Percentiles rank a stretch among this genome's conserved stretches.
Conservation (phyloP, 2,113 vertebrate genomes). For the Malurus elegans region DNA sequence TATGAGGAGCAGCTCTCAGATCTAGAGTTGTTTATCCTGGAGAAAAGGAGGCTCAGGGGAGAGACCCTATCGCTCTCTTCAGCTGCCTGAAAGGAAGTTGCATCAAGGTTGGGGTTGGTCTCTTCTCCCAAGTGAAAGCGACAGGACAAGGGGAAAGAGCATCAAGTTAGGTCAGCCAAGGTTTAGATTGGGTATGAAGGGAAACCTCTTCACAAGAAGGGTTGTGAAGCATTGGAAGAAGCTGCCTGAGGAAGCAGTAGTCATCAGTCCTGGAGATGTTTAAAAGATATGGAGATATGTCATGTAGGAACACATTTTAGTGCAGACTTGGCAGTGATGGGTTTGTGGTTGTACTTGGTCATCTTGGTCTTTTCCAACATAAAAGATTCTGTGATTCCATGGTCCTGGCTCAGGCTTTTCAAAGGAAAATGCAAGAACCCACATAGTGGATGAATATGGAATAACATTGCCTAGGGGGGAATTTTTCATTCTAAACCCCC, state of each 20-base stretch:
- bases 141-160: background rate
- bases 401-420: background rate
- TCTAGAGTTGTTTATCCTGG: background rate
- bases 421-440: slow-evolving; percentile 58
- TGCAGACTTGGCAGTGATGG: background rate
- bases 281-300: background rate
- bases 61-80: background rate
- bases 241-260: background rate
- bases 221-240: background rate
- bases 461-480: background rate
- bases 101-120: background rate
- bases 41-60: rapidly evolving
- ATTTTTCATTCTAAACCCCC: background rate
- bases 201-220: background rate
- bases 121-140: background rate
- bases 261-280: background rate
- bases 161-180: background rate
- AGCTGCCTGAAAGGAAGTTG: background rate
- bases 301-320: rapidly evolving
- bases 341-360: background rate
- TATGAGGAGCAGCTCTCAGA: background rate
- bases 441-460: slow-evolving; percentile 37
- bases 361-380: background rate
- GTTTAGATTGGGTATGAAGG: background rate
- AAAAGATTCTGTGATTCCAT: background rate